These are phyloP conservation scores for Pentamera pediparva DNA, from an alignment of 53 echinoderm and acorn worm species.

Conservation along the genomic window DNA sequence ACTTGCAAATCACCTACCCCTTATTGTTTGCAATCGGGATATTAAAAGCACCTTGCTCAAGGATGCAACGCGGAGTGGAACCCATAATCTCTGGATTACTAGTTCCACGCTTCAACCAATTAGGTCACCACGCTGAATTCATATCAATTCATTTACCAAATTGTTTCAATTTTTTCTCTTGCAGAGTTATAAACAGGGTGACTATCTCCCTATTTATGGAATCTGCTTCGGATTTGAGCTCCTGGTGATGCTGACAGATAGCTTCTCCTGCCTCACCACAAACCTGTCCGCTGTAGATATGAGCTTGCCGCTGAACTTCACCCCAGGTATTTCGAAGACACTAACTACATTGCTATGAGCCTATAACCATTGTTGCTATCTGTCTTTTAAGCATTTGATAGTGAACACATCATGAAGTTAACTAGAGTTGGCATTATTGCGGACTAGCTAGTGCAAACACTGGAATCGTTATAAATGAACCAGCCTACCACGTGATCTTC, in stretches of 20 bases:
- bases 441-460: no score
- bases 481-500: no score
- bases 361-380: no score
- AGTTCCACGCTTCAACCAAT: no score
- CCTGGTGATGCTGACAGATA: slow-evolving; percentile 42
- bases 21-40: not conserved
- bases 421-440: no score
- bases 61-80: not conserved
- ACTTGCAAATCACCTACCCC: no score
- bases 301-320: slow-evolving; percentile 22
- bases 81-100: not conserved
- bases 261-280: slow-evolving; percentile 30
- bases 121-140: not conserved
- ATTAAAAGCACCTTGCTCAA: not conserved
- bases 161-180: not conserved
- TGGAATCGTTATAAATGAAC: no score
- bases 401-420: no score
- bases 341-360: no score
- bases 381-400: no score
- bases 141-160: not conserved
- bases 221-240: slow-evolving; percentile 78
- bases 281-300: slow-evolving; percentile 11
- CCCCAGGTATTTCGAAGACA: no score
- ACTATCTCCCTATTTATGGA: slow-evolving; percentile 75
- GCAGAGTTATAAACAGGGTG: slow-evolving; percentile 56